Conservation (phyloP, 2,888 invertebrate species). For the Ceraclea dissimilis region DNA sequence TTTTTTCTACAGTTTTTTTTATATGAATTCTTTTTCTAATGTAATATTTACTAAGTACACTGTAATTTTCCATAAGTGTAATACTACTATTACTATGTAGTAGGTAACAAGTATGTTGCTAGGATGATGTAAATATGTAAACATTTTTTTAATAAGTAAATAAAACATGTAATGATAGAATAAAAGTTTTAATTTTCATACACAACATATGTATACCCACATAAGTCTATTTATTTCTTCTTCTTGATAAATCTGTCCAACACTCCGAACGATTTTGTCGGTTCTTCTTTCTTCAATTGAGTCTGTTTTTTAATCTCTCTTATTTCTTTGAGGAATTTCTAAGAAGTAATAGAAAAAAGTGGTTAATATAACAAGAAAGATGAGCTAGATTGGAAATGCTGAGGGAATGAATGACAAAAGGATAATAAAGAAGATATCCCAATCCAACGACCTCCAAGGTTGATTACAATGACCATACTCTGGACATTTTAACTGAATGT, state of each 20-base stretch:
- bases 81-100: background rate
- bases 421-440: too few relatives aligned
- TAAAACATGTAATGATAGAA: too few relatives aligned
- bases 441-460: too few relatives aligned
- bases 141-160: background rate
- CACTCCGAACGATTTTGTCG: conserved; percentile 46
- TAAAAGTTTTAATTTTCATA: background rate
- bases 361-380: background rate
- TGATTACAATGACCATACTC: too few relatives aligned
- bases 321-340: conserved; percentile 35
- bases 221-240: conserved; percentile 26
- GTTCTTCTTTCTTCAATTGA: conserved; percentile 33
- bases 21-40: background rate
- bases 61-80: background rate
- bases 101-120: background rate
- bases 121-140: background rate
- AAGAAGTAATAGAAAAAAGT: conserved; percentile 26
- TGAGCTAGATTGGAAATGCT: too few relatives aligned
- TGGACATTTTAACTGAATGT: too few relatives aligned
- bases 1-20: background rate
- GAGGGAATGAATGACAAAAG: too few relatives aligned
- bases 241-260: conserved; percentile 66
- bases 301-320: conserved; percentile 32
- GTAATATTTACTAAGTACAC: background rate
- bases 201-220: background rate